Percentiles rank a stretch among this genome's conserved stretches.
These are phyloP conservation scores for Botrylloides violaceus DNA, from an alignment of 23 tunicate genomes.

Conservation along the genomic window DNA sequence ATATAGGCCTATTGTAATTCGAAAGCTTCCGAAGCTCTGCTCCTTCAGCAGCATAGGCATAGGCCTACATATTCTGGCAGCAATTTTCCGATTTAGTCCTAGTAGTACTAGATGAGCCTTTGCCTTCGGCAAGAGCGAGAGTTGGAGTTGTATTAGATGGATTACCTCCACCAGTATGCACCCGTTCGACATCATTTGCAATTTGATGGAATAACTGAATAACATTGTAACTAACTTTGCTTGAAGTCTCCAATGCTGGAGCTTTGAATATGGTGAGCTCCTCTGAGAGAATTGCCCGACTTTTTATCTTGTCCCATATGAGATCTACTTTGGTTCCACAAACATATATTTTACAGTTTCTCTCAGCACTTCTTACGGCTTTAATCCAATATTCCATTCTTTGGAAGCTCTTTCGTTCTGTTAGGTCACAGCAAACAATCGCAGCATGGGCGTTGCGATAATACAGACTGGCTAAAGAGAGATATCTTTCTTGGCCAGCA, in stretches of 20 bases:
- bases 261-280: slow-evolving; percentile 12
- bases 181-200: slow-evolving; percentile 1
- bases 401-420: slow-evolving; percentile 3
- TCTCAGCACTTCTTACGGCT: slow-evolving; percentile 4
- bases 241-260: slow-evolving; percentile 15
- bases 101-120: no score
- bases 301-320: background rate
- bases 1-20: no score
- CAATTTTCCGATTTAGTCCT: no score
- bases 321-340: slow-evolving; percentile 20
- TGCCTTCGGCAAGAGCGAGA: no score
- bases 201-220: slow-evolving; percentile 13
- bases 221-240: slow-evolving; percentile 16
- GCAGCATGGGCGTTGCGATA: slow-evolving; percentile 28
- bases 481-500: slow-evolving; percentile 24
- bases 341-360: slow-evolving; percentile 12
- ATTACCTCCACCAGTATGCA: background rate
- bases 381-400: slow-evolving; percentile 20
- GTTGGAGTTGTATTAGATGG: no score
- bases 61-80: no score
- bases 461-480: slow-evolving; percentile 14
- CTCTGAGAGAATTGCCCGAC: background rate
- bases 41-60: no score
- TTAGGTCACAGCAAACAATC: slow-evolving; percentile 16
- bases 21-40: no score